Percentiles rank a stretch among this genome's conserved stretches.
Conservation (phyloP, 2,113 vertebrate genomes). For the Desmodus rotundus region DNA sequence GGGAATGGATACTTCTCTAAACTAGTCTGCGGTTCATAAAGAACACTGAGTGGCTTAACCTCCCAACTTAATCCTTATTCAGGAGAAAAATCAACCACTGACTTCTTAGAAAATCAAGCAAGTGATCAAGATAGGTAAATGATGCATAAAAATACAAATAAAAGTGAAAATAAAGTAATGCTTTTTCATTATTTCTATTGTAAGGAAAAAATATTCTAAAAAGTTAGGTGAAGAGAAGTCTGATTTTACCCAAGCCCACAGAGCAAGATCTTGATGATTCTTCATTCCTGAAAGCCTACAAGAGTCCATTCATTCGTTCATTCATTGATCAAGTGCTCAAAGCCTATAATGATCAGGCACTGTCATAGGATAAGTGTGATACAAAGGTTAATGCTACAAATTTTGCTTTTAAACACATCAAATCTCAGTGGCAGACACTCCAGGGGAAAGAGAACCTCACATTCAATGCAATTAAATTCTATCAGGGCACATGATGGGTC, state of each 20-base stretch:
- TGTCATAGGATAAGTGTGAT: not conserved
- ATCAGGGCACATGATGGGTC: not conserved
- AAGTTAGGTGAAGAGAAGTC: not conserved
- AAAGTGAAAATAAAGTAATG: not conserved
- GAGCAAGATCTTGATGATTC: not conserved
- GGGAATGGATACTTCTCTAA: not conserved
- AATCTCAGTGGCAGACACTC: not conserved
- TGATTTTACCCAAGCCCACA: not conserved
- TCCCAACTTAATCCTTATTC: rapidly evolving
- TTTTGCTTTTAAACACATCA: not conserved
- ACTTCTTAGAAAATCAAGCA: not conserved
- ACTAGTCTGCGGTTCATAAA: not conserved
- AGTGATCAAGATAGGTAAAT: not conserved
- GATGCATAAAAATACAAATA: not conserved
- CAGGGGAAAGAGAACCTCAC: not conserved
- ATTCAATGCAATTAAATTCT: not conserved
- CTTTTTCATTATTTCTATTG: not conserved
- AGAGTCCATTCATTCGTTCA: not conserved
- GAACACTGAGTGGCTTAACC: not conserved
- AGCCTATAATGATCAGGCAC: not conserved
- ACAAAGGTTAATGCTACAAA: not conserved
- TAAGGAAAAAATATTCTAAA: not conserved
- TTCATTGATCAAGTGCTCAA: not conserved
- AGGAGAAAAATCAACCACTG: not conserved
- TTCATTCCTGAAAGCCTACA: not conserved